Evolutionary conservation across 2,797 vertebrate genomes (phyloP).

Genomic region (Forpus xanthops): DNA sequence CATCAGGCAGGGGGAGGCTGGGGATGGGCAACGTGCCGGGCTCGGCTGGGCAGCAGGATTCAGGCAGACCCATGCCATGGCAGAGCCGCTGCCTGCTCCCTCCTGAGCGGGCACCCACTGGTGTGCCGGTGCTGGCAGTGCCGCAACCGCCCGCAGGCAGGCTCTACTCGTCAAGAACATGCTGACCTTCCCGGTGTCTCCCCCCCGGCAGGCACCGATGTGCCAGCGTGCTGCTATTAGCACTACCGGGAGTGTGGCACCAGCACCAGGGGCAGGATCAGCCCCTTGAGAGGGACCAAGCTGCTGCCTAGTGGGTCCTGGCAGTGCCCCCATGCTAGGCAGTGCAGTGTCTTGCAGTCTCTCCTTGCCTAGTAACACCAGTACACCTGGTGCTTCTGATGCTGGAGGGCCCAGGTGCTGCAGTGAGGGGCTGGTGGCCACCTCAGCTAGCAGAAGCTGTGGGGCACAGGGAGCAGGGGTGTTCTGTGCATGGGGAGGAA

Average conservation of each 20-base stretch:
- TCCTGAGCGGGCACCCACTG: fast-evolving
- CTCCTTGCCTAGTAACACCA: background rate
- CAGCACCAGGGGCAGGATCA: fast-evolving
- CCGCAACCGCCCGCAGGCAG: background rate
- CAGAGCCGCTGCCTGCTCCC: background rate
- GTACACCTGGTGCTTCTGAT: background rate
- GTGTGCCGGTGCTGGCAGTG: background rate
- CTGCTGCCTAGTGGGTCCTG: background rate
- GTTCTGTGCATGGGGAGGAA: background rate
- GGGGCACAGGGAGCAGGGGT: background rate
- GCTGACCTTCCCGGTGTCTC: constrained; percentile 23
- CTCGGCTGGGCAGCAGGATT: background rate
- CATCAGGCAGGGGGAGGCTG: background rate
- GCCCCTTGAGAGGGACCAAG: background rate
- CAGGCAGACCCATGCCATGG: fast-evolving
- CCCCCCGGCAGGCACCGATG: background rate
- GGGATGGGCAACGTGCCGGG: background rate
- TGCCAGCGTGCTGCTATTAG: fast-evolving
- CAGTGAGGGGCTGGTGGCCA: background rate
- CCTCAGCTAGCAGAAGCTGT: background rate
- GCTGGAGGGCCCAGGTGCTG: background rate
- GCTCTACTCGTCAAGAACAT: constrained; percentile 12
- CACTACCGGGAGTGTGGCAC: fast-evolving
- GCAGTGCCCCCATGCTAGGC: fast-evolving
- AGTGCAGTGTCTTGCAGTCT: background rate